Percentiles rank a stretch among this genome's conserved stretches.
Conservation (phyloP, 2,888 invertebrate species). For the Proisotoma minuta region DNA sequence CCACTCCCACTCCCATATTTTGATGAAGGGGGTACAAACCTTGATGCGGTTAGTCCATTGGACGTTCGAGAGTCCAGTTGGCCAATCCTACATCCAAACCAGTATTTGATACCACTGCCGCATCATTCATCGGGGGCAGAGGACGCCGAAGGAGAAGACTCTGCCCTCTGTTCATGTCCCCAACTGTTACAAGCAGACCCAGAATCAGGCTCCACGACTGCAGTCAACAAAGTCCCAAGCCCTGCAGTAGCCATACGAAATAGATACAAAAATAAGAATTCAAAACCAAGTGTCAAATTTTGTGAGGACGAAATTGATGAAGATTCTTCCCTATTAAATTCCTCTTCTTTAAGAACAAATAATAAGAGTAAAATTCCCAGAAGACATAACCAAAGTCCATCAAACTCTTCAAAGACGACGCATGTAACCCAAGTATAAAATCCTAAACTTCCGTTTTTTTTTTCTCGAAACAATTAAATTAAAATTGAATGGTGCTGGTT, state of each 20-base stretch:
- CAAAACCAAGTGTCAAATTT: constrained; percentile 13
- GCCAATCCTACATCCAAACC: constrained; percentile 45
- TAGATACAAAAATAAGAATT: constrained; percentile 35
- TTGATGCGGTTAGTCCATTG: constrained; percentile 32
- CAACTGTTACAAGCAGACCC: too few relatives aligned
- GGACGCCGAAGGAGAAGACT: constrained; percentile 35
- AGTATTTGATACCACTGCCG: constrained; percentile 42
- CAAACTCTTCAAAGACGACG: constrained; percentile 44
- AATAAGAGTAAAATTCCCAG: constrained; percentile 17
- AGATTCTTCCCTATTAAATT: constrained; percentile 37
- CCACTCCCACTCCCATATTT: constrained; percentile 25
- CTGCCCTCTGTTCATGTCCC: constrained; percentile 21
- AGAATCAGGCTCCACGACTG: neutral
- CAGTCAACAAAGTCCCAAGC: constrained; percentile 12
- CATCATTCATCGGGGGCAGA: constrained; percentile 22
- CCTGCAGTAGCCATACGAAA: constrained; percentile 36
- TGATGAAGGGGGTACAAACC: constrained; percentile 36
- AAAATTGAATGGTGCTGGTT: too few relatives aligned
- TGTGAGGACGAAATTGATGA: constrained; percentile 44
- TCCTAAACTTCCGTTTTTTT: too few relatives aligned
- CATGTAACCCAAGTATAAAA: constrained; percentile 45
- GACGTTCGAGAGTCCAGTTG: constrained; percentile 34
- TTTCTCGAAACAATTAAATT: too few relatives aligned
- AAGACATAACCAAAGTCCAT: constrained; percentile 7
- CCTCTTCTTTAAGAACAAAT: constrained; percentile 8